Conservation (phyloP, 2,888 invertebrate genomes). For the Ichneumoninae sp. region DNA sequence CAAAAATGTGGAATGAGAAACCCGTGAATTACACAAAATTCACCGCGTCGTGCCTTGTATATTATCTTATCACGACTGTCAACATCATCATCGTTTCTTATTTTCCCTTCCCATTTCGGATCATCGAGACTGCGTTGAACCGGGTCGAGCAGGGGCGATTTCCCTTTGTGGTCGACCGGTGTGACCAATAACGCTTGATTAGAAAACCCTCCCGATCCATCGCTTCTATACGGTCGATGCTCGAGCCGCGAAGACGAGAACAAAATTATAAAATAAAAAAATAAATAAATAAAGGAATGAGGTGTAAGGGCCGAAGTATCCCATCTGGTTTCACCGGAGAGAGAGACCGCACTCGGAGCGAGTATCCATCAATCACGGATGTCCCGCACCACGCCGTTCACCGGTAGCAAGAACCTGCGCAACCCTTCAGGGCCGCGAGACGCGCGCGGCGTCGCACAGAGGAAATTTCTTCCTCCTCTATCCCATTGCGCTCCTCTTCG, state of each 20-base stretch:
- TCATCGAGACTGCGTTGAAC: conserved; percentile 28
- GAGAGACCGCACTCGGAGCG: conserved; percentile 78
- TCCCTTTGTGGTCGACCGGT: conserved; percentile 67
- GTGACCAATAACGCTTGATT: conserved; percentile 81
- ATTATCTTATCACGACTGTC: conserved; percentile 24
- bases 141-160: conserved; percentile 2
- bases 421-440: conserved; percentile 72
- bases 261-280: conserved; percentile 39
- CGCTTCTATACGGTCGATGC: conserved; percentile 58
- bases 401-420: conserved; percentile 81
- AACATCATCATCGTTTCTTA: conserved; percentile 32
- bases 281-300: conserved; percentile 64
- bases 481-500: conserved; percentile 5
- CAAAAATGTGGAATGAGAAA: neutral
- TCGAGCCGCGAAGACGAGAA: conserved; percentile 48
- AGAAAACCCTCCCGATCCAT: conserved; percentile 75
- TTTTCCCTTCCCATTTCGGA: conserved; percentile 23
- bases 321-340: conserved; percentile 65
- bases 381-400: conserved; percentile 76
- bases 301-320: conserved; percentile 61
- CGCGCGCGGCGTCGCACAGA: conserved; percentile 67
- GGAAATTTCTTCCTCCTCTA: conserved; percentile 52
- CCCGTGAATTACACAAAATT: neutral
- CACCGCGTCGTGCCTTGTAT: neutral
- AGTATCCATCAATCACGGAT: conserved; percentile 82